Evolutionary conservation across 2,888 invertebrate species (phyloP).

Genomic region (Oligia latruncula): DNA sequence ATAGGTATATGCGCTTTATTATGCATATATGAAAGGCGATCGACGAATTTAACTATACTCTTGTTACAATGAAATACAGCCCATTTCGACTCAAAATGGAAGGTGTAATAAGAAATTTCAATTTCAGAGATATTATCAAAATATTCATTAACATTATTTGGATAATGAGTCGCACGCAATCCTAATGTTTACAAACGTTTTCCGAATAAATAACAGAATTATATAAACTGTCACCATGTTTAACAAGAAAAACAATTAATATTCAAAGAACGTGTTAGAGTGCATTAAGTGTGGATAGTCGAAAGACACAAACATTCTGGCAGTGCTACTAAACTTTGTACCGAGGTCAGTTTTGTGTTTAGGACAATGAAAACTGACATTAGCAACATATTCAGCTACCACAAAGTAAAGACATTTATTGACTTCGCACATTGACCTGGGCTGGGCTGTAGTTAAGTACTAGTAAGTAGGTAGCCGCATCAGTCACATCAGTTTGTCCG

Average conservation of each 20-base stretch:
- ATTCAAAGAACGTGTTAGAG: neutral
- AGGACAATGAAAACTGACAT: too few relatives aligned
- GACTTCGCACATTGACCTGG: too few relatives aligned
- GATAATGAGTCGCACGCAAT: neutral
- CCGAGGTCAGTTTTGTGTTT: too few relatives aligned
- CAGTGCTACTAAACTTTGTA: too few relatives aligned
- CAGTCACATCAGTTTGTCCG: too few relatives aligned
- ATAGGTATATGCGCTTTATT: neutral
- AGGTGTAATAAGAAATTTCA: too few relatives aligned
- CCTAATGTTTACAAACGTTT: neutral
- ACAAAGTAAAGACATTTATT: neutral
- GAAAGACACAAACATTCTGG: neutral
- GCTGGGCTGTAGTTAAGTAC: too few relatives aligned
- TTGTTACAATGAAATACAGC: neutral
- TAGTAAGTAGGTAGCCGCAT: too few relatives aligned
- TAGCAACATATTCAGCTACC: too few relatives aligned
- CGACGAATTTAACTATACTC: neutral
- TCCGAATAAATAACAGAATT: neutral
- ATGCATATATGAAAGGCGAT: neutral
- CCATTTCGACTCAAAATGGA: neutral
- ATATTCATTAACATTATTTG: neutral
- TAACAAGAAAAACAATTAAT: slow-evolving; percentile 1
- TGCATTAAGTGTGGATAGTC: neutral
- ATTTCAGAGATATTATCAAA: neutral
- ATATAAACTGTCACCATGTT: neutral